Evolutionary conservation across 2,113 vertebrate species (phyloP).

Genomic region (Prietella phreatophila): DNA sequence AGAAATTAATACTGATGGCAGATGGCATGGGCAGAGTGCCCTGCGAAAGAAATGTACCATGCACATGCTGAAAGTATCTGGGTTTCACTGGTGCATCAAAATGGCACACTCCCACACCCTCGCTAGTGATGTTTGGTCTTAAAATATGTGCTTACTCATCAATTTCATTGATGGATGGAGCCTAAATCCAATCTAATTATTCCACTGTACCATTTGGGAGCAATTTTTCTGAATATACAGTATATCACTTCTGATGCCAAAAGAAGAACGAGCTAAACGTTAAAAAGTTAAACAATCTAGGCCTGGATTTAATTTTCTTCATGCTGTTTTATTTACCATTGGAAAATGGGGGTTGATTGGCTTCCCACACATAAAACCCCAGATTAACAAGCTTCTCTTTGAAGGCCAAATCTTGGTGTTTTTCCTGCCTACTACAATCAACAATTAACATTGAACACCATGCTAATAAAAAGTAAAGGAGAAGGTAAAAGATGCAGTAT

Average conservation of each 20-base stretch:
- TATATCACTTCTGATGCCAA: background rate
- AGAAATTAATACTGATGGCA: slow-evolving; percentile 57
- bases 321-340: slow-evolving; percentile 51
- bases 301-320: slow-evolving; percentile 42
- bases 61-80: slow-evolving; percentile 23
- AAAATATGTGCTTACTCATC: slow-evolving; percentile 7
- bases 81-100: slow-evolving; percentile 16
- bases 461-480: slow-evolving; percentile 24
- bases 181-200: slow-evolving; percentile 1
- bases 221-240: background rate
- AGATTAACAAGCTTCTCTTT: slow-evolving; percentile 58
- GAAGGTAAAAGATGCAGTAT: slow-evolving; percentile 32
- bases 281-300: background rate
- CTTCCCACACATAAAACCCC: slow-evolving; percentile 52
- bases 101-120: background rate
- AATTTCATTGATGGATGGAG: background rate
- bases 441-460: slow-evolving; percentile 47
- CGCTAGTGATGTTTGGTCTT: background rate
- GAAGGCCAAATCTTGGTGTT: slow-evolving; percentile 39
- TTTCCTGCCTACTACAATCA: slow-evolving; percentile 36
- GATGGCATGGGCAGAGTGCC: background rate
- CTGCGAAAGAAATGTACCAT: slow-evolving; percentile 58
- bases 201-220: background rate
- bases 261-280: background rate
- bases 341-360: slow-evolving; percentile 51